phyloP scores from a whole-genome alignment of 2,797 vertebrate genomes.

The Hypotaenidia philippensis region DNA sequence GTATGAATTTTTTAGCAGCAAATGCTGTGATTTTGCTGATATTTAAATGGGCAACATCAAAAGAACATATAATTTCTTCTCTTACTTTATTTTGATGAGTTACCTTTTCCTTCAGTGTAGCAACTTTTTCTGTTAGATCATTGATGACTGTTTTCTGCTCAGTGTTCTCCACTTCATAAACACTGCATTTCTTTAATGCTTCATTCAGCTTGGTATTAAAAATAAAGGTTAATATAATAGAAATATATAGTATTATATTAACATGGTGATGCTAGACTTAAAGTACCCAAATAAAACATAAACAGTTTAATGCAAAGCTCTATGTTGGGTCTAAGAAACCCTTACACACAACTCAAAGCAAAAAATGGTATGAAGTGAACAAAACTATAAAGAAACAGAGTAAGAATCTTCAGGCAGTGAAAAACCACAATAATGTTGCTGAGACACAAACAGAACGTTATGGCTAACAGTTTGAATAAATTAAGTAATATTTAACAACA shows the following conservation, averaged over 20 bases:
- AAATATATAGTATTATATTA: background rate
- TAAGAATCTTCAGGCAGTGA: background rate
- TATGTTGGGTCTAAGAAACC: background rate
- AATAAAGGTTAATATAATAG: background rate
- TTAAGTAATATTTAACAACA: background rate
- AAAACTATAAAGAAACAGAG: background rate
- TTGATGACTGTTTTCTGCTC: constrained; percentile 82
- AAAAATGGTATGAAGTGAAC: background rate
- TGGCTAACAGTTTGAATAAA: background rate
- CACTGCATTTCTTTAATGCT: constrained; percentile 78
- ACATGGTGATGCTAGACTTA: background rate
- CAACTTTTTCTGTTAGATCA: constrained; percentile 86
- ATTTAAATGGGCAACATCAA: background rate
- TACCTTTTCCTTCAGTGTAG: constrained; percentile 89
- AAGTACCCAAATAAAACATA: background rate
- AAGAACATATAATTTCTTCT: background rate
- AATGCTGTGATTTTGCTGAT: background rate
- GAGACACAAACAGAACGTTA: background rate
- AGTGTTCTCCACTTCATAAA: constrained; percentile 81
- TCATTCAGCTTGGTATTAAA: constrained; percentile 81
- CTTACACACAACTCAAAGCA: background rate
- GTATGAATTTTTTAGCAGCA: background rate
- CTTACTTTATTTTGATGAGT: background rate
- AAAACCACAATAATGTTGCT: background rate
- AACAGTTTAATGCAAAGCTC: background rate